phyloP scores from a whole-genome alignment of 2,113 vertebrate species.

The Petromus typicus region DNA sequence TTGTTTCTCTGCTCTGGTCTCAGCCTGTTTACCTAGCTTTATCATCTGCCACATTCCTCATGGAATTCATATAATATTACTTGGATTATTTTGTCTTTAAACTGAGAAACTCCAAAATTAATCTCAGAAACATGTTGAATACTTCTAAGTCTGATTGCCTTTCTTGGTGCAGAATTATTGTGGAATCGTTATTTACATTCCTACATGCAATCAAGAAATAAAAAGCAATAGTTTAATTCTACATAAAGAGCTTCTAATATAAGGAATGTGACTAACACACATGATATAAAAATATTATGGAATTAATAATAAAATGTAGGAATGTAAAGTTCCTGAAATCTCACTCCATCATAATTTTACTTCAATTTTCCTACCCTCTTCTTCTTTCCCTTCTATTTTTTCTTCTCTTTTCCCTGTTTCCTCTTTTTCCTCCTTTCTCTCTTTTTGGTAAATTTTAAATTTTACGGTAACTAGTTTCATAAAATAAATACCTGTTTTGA shows the following conservation, averaged over 20 bases:
- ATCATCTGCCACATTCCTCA: neutral
- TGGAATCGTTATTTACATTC: neutral
- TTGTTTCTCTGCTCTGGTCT: neutral
- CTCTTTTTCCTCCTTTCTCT: neutral
- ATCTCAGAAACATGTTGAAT: neutral
- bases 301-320: neutral
- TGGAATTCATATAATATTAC: neutral
- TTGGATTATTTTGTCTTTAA: neutral
- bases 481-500: neutral
- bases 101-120: neutral
- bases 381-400: too few relatives aligned
- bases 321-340: neutral
- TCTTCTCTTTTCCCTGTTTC: too few relatives aligned
- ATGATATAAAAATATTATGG: neutral
- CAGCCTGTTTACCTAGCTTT: neutral
- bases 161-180: neutral
- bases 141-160: conserved; percentile 19
- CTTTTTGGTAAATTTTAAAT: neutral
- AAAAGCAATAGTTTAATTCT: neutral
- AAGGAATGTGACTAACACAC: neutral
- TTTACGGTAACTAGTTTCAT: neutral
- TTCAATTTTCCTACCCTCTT: neutral
- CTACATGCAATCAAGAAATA: neutral
- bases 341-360: neutral
- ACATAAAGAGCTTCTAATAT: neutral